Percentiles rank a stretch among this genome's conserved stretches.
phyloP scores from a whole-genome alignment of 2,888 invertebrate species.

The Endotricha flammealis region DNA sequence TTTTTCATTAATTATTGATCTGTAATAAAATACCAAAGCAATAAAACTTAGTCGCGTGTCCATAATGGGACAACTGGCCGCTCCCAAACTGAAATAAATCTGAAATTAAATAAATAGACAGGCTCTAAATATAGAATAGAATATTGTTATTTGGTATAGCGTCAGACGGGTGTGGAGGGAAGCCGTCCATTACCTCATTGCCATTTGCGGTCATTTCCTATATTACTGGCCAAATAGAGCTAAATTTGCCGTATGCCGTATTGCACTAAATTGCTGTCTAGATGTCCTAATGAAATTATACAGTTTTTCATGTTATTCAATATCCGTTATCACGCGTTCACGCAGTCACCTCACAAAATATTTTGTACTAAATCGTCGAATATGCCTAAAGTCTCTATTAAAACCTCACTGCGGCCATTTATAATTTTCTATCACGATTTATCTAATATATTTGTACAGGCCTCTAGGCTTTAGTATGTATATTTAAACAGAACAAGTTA shows the following conservation, averaged over 20 bases:
- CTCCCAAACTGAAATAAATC: slow-evolving; percentile 4
- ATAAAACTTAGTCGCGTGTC: slow-evolving; percentile 8
- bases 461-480: no score
- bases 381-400: no score
- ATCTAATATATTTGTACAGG: no score
- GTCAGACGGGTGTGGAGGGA: slow-evolving; percentile 40
- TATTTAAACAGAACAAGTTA: no score
- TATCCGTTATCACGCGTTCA: no score
- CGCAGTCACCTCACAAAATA: no score
- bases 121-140: slow-evolving; percentile 20
- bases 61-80: neutral
- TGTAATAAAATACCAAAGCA: slow-evolving; percentile 8
- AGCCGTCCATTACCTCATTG: slow-evolving; percentile 58
- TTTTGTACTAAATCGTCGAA: no score
- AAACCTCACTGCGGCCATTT: no score
- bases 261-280: neutral
- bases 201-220: slow-evolving; percentile 37
- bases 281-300: no score
- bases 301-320: no score
- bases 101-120: neutral
- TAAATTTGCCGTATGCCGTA: slow-evolving; percentile 4
- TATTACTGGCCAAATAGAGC: slow-evolving; percentile 26
- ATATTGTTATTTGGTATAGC: slow-evolving; percentile 21
- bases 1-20: slow-evolving; percentile 20
- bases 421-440: no score